Evolutionary conservation across 2,888 invertebrate species (phyloP), one percentile per base, ranked within the genome.

Genomic region (Athalia cordata): DNA sequence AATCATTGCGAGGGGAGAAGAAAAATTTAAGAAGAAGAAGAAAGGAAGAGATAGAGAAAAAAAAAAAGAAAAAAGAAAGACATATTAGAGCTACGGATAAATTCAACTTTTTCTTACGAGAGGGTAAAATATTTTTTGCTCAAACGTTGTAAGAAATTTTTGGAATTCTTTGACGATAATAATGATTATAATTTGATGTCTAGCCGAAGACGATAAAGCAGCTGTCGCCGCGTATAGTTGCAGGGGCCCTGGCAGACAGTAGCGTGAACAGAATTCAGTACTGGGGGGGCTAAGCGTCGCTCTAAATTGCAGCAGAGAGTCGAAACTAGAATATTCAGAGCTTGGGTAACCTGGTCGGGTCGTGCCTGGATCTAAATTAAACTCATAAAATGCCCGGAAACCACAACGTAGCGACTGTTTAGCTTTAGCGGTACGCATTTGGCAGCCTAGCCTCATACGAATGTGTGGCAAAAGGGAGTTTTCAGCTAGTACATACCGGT

Each of bases 361-460:
- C 79, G 80, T 77, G 68, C 68, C 81, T 79, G 83, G 79, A 82
- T 85, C 84, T 83, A 87, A 89, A 89, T 89, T 87, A 88, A 87
- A 87, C 84, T 87, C 87, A 86, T 88, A 89, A 89, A 89, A 87
- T 80, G 84, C 80, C 83, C 81, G 81, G 77, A 81, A 84, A 81
- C 82, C 81, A 79, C 84, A 81, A 77, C 66, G 81, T 80, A 79
- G 78, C 77, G 80, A 81, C 80, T 83, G 81, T 83, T 82, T 82
- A 78, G 81, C 80, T 80, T 80, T 80, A 80, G 80, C 47, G 66
- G 70, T 68, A 62, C 75, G 79, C 79, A 79, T 78, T 82, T 79
- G 79, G 80, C 79, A 79, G 77, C 79, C 79, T 81, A 77, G 64
- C 77, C 75, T 47, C 81, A 70, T 77, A 77, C 59, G 79, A 77